These are phyloP conservation scores for Sorex araneus DNA, from an alignment of 2,113 vertebrate species.

Conservation along the genomic window DNA sequence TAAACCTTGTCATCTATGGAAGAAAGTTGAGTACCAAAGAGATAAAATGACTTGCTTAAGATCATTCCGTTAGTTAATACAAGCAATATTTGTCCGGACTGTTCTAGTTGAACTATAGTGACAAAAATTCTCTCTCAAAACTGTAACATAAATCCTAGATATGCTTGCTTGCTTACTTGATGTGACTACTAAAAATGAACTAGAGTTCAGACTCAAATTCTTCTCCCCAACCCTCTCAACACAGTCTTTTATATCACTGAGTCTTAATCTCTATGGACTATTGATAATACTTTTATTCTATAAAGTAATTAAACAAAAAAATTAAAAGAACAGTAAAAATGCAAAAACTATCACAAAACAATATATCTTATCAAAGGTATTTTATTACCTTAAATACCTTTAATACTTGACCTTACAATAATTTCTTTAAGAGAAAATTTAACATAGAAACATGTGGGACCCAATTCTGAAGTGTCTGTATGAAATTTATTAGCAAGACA, in stretches of 20 bases:
- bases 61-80: not conserved
- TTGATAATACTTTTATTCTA: not conserved
- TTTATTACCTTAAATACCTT: not conserved
- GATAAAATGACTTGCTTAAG: not conserved
- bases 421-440: not conserved
- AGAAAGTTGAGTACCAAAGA: not conserved
- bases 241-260: not conserved
- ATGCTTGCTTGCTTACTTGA: not conserved
- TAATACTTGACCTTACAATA: not conserved
- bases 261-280: not conserved
- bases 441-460: not conserved
- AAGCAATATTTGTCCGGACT: not conserved
- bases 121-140: not conserved
- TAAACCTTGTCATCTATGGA: not conserved
- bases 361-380: not conserved
- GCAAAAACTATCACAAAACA: not conserved
- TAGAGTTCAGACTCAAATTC: not conserved
- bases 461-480: not conserved
- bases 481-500: not conserved
- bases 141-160: not conserved
- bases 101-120: not conserved
- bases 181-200: not conserved
- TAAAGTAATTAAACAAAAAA: slow-evolving; percentile 19
- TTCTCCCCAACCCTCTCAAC: not conserved
- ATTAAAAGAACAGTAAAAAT: not conserved